Evolutionary conservation across 30 jellyfish, hydroid and myxozoan genomes (phyloP).

Genomic region (Aurelia aurita complex sp. Pacific): DNA sequence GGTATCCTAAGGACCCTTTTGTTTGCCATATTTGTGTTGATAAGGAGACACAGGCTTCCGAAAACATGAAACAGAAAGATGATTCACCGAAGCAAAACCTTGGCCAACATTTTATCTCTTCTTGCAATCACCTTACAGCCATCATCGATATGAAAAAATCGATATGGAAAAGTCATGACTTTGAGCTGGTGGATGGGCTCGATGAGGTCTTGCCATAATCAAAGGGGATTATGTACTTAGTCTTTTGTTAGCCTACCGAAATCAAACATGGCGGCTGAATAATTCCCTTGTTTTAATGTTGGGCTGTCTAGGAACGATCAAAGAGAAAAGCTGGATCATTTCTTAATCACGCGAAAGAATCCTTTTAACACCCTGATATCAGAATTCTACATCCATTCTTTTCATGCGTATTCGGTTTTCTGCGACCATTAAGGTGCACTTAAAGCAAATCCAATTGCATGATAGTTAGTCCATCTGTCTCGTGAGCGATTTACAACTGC

Average conservation of each 20-base stretch:
- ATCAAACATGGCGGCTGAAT: conserved; percentile 57
- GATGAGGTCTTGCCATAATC: conserved; percentile 9
- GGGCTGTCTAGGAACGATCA: conserved; percentile 44
- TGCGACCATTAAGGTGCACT: background rate
- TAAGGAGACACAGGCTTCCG: conserved; percentile 5
- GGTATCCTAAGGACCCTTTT: conserved; percentile 26
- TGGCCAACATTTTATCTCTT: conserved; percentile 27
- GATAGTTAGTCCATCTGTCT: conserved; percentile 4
- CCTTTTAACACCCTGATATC: conserved; percentile 59
- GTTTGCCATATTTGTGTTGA: background rate
- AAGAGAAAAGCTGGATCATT: conserved; percentile 21
- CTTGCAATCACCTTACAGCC: conserved; percentile 12
- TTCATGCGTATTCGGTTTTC: background rate
- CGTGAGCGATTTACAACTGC: too few relatives aligned
- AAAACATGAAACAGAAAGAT: background rate
- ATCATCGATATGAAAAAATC: background rate
- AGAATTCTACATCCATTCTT: conserved; percentile 11
- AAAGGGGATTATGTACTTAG: conserved; percentile 11
- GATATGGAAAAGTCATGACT: background rate
- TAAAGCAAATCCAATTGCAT: background rate
- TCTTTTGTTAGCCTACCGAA: conserved; percentile 4
- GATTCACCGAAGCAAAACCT: conserved; percentile 8
- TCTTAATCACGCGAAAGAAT: conserved; percentile 40
- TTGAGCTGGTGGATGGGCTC: background rate
- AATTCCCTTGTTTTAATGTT: conserved; percentile 27